Conservation (phyloP, 30 jellyfish, hydroid and myxozoan species). For the Cassiopea xamachana region DNA sequence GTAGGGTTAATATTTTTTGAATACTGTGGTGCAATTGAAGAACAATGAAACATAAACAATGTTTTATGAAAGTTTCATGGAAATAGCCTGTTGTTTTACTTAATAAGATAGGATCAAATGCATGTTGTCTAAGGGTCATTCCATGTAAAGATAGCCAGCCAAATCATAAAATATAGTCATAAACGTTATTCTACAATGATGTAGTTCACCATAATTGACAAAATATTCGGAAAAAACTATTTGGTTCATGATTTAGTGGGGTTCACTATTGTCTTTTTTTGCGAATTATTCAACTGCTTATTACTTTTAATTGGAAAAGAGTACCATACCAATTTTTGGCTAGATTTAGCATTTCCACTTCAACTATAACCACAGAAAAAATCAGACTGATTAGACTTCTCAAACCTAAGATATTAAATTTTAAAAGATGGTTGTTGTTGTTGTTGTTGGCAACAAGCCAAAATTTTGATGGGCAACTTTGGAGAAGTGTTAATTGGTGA, state of each 20-base stretch:
- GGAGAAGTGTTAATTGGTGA: neutral
- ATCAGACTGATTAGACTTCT: neutral
- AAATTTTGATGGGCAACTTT: neutral
- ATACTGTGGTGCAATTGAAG: no score
- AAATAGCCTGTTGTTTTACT: no score
- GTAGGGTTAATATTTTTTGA: no score
- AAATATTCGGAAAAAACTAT: no score
- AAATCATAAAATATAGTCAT: no score
- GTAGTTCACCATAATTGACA: no score
- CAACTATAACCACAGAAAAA: neutral
- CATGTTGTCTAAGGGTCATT: no score
- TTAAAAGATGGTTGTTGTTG: neutral
- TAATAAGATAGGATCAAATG: no score
- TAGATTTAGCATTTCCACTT: neutral
- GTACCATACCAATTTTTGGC: neutral
- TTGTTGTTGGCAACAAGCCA: neutral
- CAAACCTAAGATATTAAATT: neutral
- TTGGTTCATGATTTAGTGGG: neutral
- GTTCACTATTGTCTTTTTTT: neutral
- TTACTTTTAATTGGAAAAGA: neutral
- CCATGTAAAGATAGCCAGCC: no score
- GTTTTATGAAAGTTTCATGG: no score
- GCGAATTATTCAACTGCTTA: neutral
- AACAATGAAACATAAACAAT: no score
- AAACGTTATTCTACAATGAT: no score